phyloP scores from a whole-genome alignment of 92 coral and sea anemone genomes.

The Palythoa grandis region DNA sequence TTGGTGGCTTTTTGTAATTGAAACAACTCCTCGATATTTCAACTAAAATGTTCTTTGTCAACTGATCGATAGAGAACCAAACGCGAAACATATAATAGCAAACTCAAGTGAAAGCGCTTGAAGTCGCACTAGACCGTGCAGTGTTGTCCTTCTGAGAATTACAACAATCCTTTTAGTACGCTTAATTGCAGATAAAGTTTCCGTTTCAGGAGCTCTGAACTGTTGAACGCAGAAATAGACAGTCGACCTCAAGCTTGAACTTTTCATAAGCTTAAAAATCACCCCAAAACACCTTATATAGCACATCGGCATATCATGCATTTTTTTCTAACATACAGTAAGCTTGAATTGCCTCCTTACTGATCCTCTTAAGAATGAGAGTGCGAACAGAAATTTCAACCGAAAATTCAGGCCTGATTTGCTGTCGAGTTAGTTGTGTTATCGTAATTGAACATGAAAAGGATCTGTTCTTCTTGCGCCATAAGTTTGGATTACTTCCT shows the following conservation, averaged over 20 bases:
- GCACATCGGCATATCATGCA: neutral
- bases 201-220: neutral
- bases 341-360: conserved; percentile 32
- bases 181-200: neutral
- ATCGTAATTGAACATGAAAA: conserved; percentile 23
- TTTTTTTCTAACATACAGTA: neutral
- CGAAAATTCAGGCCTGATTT: conserved; percentile 4
- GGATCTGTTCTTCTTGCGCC: conserved; percentile 33
- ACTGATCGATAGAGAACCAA: neutral
- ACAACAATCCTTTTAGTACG: neutral
- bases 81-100: neutral
- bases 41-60: neutral
- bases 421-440: neutral
- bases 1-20: neutral
- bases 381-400: conserved; percentile 35
- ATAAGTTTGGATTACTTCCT: conserved; percentile 36
- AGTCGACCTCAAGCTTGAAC: neutral
- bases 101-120: conserved; percentile 14
- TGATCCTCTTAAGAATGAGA: conserved; percentile 34
- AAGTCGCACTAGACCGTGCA: neutral
- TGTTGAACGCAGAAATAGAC: neutral
- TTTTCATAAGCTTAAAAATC: neutral
- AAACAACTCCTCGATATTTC: neutral
- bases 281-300: neutral
- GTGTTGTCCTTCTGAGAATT: conserved; percentile 5